Percentiles rank a stretch among this genome's conserved stretches.
Conservation (phyloP, 2,888 invertebrate genomes). For the Xestia ashworthii region DNA sequence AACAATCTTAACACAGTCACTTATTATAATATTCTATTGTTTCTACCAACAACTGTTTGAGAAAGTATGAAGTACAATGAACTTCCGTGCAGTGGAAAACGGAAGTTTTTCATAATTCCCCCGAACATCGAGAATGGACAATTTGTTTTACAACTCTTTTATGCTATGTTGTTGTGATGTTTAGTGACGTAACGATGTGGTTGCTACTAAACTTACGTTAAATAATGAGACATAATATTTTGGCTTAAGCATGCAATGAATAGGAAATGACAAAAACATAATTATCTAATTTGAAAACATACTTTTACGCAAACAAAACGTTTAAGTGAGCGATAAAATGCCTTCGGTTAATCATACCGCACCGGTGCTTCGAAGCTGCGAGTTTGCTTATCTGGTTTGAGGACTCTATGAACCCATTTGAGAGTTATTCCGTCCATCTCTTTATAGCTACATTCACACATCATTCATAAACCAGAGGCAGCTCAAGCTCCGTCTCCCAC, state of each 20-base stretch:
- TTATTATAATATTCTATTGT: slow-evolving; percentile 46
- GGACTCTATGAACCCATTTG: background rate
- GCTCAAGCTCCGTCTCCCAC: background rate
- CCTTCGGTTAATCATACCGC: background rate
- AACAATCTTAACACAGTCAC: background rate
- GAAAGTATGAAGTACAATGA: slow-evolving; percentile 18
- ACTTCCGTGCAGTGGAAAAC: background rate
- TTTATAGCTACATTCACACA: background rate
- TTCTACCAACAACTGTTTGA: background rate
- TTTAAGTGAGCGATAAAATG: background rate
- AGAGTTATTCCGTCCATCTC: background rate
- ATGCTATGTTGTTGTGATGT: background rate
- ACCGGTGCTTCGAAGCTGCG: background rate
- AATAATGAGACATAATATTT: background rate
- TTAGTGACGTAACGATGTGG: background rate
- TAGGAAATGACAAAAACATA: background rate
- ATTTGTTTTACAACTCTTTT: slow-evolving; percentile 45
- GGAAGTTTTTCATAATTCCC: slow-evolving; percentile 22
- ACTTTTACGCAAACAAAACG: background rate
- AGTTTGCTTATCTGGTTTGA: background rate
- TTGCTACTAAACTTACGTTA: background rate
- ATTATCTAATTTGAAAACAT: background rate
- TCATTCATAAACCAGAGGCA: background rate
- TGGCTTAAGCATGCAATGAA: too few relatives aligned
- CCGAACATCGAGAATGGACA: slow-evolving; percentile 11